Conservation (phyloP, 2,888 invertebrate genomes). For the Agrochola litura region DNA sequence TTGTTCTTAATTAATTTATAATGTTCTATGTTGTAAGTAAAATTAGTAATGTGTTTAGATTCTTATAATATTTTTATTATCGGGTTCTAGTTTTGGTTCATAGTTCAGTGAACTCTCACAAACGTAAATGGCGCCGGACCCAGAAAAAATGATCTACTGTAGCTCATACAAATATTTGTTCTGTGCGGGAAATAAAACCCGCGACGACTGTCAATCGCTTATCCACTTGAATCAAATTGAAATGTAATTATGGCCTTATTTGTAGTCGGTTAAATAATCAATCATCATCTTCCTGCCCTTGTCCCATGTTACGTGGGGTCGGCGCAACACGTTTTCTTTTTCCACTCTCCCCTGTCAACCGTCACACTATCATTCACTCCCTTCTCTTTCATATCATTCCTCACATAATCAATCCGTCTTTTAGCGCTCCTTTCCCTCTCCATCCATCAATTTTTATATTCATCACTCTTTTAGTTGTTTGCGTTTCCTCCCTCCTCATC, state of each 20-base stretch:
- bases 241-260: slow-evolving; percentile 15
- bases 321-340: too few species aligned
- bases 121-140: background rate
- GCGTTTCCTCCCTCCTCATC: too few species aligned
- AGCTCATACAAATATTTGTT: slow-evolving; percentile 4
- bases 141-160: too few species aligned
- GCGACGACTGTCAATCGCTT: background rate
- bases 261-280: background rate
- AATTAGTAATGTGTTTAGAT: background rate
- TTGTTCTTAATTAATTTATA: slow-evolving; percentile 41
- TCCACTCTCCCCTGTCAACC: too few species aligned
- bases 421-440: too few species aligned
- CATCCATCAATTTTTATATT: too few species aligned
- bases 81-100: background rate
- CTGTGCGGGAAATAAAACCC: background rate
- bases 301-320: too few species aligned
- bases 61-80: background rate
- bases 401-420: too few species aligned
- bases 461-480: too few species aligned
- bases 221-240: slow-evolving; percentile 22
- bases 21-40: slow-evolving; percentile 36
- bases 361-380: too few species aligned
- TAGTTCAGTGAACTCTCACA: background rate
- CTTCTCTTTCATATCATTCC: too few species aligned
- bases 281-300: background rate